Evolutionary conservation across 2,797 vertebrate genomes (phyloP).

Genomic region (Tadarida brasiliensis): DNA sequence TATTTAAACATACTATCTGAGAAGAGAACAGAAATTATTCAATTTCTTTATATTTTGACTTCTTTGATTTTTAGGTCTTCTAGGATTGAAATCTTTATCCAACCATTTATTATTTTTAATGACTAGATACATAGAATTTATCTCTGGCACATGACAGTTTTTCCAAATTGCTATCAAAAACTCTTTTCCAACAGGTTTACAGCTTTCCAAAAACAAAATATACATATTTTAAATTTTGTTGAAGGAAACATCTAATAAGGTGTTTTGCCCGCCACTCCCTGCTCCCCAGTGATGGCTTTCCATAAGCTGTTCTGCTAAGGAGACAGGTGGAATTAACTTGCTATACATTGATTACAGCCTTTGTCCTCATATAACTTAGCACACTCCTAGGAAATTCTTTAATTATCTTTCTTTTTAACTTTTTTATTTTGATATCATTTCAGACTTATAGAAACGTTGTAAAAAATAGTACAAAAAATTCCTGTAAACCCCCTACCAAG

Average conservation of each 20-base stretch:
- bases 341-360: not conserved
- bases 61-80: constrained; percentile 8
- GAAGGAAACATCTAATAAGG: not conserved
- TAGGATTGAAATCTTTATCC: constrained; percentile 23
- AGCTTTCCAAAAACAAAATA: constrained; percentile 38
- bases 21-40: constrained; percentile 4
- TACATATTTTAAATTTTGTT: not conserved
- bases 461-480: not conserved
- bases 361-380: not conserved
- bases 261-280: not conserved
- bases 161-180: constrained; percentile 51
- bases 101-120: not conserved
- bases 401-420: not conserved
- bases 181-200: constrained; percentile 33
- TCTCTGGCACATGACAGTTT: not conserved
- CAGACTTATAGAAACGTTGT: constrained; percentile 22
- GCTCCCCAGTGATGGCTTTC: not conserved
- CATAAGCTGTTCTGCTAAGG: not conserved
- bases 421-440: constrained; percentile 40
- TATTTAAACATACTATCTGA: not conserved
- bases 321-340: not conserved
- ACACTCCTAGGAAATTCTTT: not conserved
- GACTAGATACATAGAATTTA: not conserved
- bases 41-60: not conserved
- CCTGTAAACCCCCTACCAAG: not conserved